Percentiles rank a stretch among this genome's conserved stretches.
Evolutionary conservation across 1,140 invertebrate genomes (phyloP).

Genomic region (Ceratitis capitata): DNA sequence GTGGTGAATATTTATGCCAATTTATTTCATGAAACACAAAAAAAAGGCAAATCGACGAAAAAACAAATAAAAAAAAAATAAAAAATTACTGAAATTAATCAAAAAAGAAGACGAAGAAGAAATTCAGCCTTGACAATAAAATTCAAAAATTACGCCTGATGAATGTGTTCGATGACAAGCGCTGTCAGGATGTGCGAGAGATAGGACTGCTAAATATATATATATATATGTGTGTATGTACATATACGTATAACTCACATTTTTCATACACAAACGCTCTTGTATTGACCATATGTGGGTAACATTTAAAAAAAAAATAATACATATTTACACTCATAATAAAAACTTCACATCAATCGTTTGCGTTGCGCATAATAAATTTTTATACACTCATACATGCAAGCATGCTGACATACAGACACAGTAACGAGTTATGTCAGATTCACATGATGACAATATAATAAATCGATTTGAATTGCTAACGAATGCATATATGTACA

Average conservation of each 20-base stretch:
- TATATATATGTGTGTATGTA: neutral
- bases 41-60: neutral
- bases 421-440: neutral
- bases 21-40: neutral
- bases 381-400: neutral
- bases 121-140: no score
- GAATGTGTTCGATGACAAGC: neutral
- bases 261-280: no score
- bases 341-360: neutral
- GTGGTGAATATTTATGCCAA: neutral
- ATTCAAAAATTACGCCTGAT: neutral
- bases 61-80: no score
- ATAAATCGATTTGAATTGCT: conserved; percentile 23
- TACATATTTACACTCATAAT: neutral
- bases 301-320: neutral
- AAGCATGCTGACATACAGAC: neutral
- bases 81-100: no score
- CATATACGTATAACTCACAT: neutral
- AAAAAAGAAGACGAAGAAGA: no score
- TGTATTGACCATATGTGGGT: neutral
- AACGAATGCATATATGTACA: neutral
- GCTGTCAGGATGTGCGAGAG: neutral
- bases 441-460: neutral
- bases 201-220: neutral
- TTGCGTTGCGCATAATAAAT: neutral